These are phyloP conservation scores for Pomatostomus ruficeps DNA, from an alignment of 2,113 vertebrate species.

Conservation along the genomic window DNA sequence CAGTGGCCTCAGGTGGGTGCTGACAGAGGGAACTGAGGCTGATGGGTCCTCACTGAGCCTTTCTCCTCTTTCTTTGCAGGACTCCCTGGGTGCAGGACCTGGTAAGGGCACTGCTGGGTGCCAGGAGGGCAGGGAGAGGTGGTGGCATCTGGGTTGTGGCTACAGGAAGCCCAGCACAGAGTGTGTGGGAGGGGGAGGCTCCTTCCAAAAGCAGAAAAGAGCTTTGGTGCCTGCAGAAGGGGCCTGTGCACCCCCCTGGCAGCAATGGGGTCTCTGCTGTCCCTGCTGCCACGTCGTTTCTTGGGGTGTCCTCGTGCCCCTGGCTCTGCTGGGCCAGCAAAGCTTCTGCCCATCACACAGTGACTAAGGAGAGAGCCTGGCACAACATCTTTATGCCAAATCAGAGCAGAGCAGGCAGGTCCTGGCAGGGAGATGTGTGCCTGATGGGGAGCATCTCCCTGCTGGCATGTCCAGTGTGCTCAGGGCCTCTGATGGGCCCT, in stretches of 20 bases:
- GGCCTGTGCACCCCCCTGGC: background rate
- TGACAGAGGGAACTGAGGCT: rapidly evolving
- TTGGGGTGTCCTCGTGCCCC: background rate
- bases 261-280: rapidly evolving
- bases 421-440: background rate
- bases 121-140: background rate
- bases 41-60: background rate
- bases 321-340: rapidly evolving
- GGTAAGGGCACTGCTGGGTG: conserved; percentile 55
- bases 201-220: background rate
- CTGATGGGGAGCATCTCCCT: background rate
- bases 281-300: background rate
- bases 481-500: background rate
- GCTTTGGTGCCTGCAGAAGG: background rate
- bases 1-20: rapidly evolving
- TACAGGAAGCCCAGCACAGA: background rate
- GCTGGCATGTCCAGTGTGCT: background rate
- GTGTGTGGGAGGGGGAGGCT: background rate
- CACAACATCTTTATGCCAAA: background rate
- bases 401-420: rapidly evolving
- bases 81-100: conserved; percentile 54
- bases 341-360: background rate
- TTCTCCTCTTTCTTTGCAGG: conserved; percentile 56
- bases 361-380: background rate
- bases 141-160: background rate